These are phyloP conservation scores for Diogma glabrata DNA, from an alignment of 2,888 invertebrate species.

Conservation along the genomic window DNA sequence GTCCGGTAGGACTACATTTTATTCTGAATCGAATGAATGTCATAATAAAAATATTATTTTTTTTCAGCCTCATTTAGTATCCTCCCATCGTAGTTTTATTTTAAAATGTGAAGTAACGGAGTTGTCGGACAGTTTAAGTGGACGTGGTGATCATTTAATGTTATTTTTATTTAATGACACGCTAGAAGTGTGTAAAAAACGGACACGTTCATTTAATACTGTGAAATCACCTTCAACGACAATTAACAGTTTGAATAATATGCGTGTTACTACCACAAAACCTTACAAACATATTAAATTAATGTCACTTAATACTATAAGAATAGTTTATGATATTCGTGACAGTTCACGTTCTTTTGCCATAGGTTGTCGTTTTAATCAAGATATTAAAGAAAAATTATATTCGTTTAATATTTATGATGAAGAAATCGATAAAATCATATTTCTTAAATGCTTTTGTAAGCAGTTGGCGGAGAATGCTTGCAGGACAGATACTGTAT, in stretches of 20 bases:
- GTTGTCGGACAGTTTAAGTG: conserved; percentile 69
- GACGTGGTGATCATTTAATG: conserved; percentile 75
- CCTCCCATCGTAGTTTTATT: conserved; percentile 83
- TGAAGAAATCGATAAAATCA: conserved; percentile 69
- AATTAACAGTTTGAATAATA: conserved; percentile 8
- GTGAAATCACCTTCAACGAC: conserved; percentile 48
- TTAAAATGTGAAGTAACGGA: conserved; percentile 82
- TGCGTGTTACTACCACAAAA: conserved; percentile 45
- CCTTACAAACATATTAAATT: conserved; percentile 85
- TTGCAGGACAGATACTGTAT: conserved; percentile 86
- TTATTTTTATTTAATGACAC: conserved; percentile 91
- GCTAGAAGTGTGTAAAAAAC: conserved; percentile 80
- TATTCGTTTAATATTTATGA: conserved; percentile 79
- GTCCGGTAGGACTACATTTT: conserved; percentile 55
- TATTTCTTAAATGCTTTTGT: conserved; percentile 72
- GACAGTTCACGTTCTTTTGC: conserved; percentile 87
- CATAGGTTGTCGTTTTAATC: conserved; percentile 74
- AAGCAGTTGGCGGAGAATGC: conserved; percentile 86
- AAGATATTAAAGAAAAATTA: conserved; percentile 75
- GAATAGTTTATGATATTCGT: conserved; percentile 80
- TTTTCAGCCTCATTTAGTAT: conserved; percentile 73
- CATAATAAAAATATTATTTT: no score
- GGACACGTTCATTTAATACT: conserved; percentile 62
- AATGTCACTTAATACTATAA: conserved; percentile 78
- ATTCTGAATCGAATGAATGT: conserved; percentile 5